These are phyloP conservation scores for Setipinna tenuifilis DNA, from an alignment of 2,797 vertebrate genomes.

Conservation along the genomic window DNA sequence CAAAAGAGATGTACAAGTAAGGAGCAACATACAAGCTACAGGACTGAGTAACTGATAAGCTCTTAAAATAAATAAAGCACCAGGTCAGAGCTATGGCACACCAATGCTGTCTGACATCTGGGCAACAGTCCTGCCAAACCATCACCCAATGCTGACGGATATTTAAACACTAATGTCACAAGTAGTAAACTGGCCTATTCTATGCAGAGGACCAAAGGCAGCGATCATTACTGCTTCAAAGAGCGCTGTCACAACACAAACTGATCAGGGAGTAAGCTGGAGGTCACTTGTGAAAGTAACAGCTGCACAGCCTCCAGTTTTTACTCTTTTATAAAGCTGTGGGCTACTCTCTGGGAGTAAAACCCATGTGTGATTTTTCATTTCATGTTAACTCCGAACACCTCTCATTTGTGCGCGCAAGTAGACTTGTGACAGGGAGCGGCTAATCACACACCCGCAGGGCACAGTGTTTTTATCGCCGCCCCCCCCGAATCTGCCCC, in stretches of 20 bases:
- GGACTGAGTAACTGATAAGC: no score
- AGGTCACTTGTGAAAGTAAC: background rate
- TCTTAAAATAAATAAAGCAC: background rate
- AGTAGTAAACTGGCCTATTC: background rate
- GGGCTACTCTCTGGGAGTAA: background rate
- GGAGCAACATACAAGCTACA: no score
- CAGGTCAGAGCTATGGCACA: background rate
- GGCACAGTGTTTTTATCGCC: constrained; percentile 13
- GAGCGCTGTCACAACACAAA: background rate
- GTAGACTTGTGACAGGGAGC: background rate
- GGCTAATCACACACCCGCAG: constrained; percentile 18
- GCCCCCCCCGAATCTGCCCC: constrained; percentile 37
- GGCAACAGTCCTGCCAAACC: background rate
- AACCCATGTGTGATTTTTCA: background rate
- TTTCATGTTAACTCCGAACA: background rate
- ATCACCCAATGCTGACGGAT: background rate
- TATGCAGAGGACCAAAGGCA: background rate
- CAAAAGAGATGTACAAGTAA: no score
- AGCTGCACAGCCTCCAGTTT: background rate
- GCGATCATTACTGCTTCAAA: background rate
- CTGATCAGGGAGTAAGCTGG: background rate
- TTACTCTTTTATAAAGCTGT: background rate
- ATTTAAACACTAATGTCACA: background rate
- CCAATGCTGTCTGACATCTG: background rate
- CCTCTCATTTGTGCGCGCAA: background rate